phyloP scores from a whole-genome alignment of 2,113 vertebrate genomes.

The Oreotrochilus melanogaster region DNA sequence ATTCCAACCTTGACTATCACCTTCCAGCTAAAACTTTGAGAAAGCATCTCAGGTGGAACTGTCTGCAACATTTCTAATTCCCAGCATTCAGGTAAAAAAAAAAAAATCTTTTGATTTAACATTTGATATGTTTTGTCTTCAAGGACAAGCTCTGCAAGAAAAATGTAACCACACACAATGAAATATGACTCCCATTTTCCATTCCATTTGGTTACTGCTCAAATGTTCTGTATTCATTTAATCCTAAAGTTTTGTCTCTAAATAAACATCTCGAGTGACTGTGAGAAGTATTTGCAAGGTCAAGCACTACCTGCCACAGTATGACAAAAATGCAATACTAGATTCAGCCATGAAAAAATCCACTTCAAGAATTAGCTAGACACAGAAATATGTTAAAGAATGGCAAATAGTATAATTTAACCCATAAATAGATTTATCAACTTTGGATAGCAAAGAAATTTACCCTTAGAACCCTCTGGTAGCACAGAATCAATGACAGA shows the following conservation, averaged over 20 bases:
- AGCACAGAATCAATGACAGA: background rate
- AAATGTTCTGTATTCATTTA: constrained; percentile 75
- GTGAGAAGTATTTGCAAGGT: constrained; percentile 69
- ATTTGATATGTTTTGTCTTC: constrained; percentile 77
- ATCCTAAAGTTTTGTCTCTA: constrained; percentile 42
- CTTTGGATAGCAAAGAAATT: background rate
- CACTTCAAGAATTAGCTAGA: background rate
- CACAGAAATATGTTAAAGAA: background rate
- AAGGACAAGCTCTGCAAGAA: constrained; percentile 77
- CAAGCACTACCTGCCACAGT: constrained; percentile 22
- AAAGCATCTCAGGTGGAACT: constrained; percentile 36
- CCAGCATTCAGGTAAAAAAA: constrained; percentile 55
- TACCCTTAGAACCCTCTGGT: background rate
- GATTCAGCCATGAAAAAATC: background rate
- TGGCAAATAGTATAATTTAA: background rate
- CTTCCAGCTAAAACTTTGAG: constrained; percentile 61
- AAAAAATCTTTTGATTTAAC: constrained; percentile 75
- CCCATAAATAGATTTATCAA: background rate
- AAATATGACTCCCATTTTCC: constrained; percentile 77
- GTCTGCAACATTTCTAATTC: constrained; percentile 71
- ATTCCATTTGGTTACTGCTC: constrained; percentile 74
- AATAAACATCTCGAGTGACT: constrained; percentile 9
- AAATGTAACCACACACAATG: constrained; percentile 74
- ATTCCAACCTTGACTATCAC: constrained; percentile 77
- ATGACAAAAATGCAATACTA: background rate